Percentiles rank a stretch among this genome's conserved stretches.
phyloP scores from a whole-genome alignment of 2,888 invertebrate genomes.

The Aleiodes alternator region DNA sequence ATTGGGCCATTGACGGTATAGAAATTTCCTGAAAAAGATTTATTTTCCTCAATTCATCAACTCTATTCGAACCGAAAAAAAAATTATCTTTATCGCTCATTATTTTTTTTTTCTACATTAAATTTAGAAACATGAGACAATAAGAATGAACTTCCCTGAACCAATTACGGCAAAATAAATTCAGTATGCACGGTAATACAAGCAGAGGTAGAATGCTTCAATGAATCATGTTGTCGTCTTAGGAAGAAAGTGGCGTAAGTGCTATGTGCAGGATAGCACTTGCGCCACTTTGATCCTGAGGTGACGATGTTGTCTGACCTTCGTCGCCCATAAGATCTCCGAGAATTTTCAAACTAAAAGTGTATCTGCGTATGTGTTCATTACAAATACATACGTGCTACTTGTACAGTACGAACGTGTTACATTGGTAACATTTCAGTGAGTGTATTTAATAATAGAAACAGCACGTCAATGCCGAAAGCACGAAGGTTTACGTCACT shows the following conservation, averaged over 20 bases:
- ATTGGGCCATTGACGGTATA: too few relatives aligned
- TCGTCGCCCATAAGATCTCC: slow-evolving; percentile 11
- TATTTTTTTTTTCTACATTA: neutral
- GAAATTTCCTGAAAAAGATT: too few relatives aligned
- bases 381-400: neutral
- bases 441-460: slow-evolving; percentile 21
- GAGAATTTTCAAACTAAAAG: slow-evolving; percentile 14
- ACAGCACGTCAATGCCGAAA: slow-evolving; percentile 13
- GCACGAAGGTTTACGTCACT: slow-evolving; percentile 16
- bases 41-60: too few relatives aligned
- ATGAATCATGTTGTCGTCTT: too few relatives aligned
- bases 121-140: neutral
- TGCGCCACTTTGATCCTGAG: neutral
- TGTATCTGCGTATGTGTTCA: neutral
- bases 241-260: too few relatives aligned
- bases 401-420: neutral
- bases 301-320: neutral
- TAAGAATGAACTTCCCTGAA: slow-evolving; percentile 11
- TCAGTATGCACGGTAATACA: neutral
- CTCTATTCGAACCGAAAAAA: neutral
- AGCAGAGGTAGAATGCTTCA: neutral
- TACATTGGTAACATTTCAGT: slow-evolving; percentile 16
- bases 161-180: slow-evolving; percentile 16
- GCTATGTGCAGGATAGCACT: too few relatives aligned
- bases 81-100: neutral